phyloP scores from a whole-genome alignment of 37 sponge, comb jelly and placozoan genomes.

The Beroe forskalii region DNA sequence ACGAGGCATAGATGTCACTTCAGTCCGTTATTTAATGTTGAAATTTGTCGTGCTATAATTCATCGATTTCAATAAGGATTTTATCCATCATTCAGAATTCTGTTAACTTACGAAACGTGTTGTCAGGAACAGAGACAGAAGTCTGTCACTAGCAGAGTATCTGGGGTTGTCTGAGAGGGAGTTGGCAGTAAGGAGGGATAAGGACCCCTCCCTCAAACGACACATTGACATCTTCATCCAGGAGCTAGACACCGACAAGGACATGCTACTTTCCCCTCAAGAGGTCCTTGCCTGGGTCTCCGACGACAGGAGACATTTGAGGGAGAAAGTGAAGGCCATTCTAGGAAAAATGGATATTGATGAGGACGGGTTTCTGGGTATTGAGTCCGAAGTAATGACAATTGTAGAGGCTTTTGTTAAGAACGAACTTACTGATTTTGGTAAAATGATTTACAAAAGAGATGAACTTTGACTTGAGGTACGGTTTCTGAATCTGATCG shows the following conservation, averaged over 20 bases:
- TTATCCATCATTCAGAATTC: too few relatives aligned
- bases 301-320: constrained; percentile 51
- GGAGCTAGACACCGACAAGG: background rate
- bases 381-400: background rate
- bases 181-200: background rate
- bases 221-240: background rate
- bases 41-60: too few relatives aligned
- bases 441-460: background rate
- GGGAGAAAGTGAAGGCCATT: background rate
- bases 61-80: too few relatives aligned
- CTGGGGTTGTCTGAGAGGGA: constrained; percentile 7
- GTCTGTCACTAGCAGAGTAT: constrained; percentile 8
- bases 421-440: constrained; percentile 8
- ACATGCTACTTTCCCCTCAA: background rate
- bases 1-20: too few relatives aligned
- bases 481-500: too few relatives aligned
- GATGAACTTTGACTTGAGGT: background rate
- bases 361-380: background rate
- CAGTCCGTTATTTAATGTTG: too few relatives aligned
- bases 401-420: background rate
- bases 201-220: background rate
- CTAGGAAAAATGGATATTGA: background rate
- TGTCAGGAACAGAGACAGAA: constrained; percentile 1
- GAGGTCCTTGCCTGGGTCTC: constrained; percentile 43
- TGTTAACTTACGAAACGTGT: too few relatives aligned